Base-by-base conservation (phyloP, 2,113 vertebrate species). In the Abramis brama region DNA sequence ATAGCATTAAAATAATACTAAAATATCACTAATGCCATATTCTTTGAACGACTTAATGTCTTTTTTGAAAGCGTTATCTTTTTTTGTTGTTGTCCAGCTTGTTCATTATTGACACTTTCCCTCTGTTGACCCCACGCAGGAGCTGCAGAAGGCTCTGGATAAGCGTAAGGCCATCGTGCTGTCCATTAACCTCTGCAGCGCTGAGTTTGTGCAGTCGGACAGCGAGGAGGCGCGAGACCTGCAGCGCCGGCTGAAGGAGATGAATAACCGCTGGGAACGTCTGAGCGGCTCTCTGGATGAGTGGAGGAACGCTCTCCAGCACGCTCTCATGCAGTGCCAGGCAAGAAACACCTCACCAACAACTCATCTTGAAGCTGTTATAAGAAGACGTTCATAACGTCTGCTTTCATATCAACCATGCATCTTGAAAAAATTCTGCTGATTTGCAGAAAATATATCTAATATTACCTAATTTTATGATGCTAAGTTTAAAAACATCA, bases 291-390 rank as follows among this genome's bases (percentile, higher is more conserved):
- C 95, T 75, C 90, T 99, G 8, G 97, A 97, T 4, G 95, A 95
- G 70, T 99, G 98, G 98, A 96, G 97, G 73, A 86, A 91, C n/a
- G 95, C 94, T 0, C 88, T 99, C 2, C 97, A 99, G 91, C 95
- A 95, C 1, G 98, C 97, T 0, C 95, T 99, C 79, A 97, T 99
- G 97, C 98, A 99, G 15, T 99, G 98, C 90, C 98, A 98, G 91
- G 98, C 97, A 78, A 73, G 70, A 71, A 71, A 71, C 33, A 71
- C 36, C 68, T 43, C n/a, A 7, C 15, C 33, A 27, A 17, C 25
- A 66, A 6, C 62, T 30, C 11, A 17, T 62, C 23, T 9, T 12
- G 39, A 74, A 74, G 39, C 71, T 45, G 19, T 43, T 71, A 45
- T 45, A n/a, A 23, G 25, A 64, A 8, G 55, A 21, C 66, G 2